These are phyloP conservation scores for Automeris io DNA, from an alignment of 2,888 invertebrate species.

Conservation along the genomic window DNA sequence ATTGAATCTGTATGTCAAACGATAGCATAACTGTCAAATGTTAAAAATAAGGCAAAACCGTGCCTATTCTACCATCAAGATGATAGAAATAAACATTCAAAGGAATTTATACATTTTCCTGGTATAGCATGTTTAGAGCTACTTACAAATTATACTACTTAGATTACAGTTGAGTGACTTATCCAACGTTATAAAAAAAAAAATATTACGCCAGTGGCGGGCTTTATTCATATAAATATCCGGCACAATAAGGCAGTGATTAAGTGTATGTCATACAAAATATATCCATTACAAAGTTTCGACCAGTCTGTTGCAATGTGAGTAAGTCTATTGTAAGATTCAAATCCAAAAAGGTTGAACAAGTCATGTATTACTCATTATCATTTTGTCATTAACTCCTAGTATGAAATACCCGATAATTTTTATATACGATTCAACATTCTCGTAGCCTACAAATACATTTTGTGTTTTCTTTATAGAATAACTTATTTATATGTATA, in stretches of 20 bases:
- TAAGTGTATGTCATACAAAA: conserved; percentile 74
- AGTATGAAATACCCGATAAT: conserved; percentile 63
- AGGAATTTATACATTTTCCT: background rate
- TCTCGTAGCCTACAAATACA: conserved; percentile 74
- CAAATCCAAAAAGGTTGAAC: conserved; percentile 75
- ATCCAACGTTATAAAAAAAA: conserved; percentile 13
- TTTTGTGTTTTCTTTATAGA: conserved; percentile 67
- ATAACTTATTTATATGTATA: conserved; percentile 70
- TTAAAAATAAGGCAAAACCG: no score
- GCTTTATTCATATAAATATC: conserved; percentile 48
- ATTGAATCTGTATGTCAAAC: no score
- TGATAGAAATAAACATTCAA: background rate
- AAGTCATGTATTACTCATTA: conserved; percentile 48
- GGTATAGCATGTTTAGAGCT: background rate
- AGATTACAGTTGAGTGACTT: background rate
- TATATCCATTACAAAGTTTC: conserved; percentile 70
- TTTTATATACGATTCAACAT: conserved; percentile 69
- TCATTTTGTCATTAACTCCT: conserved; percentile 54
- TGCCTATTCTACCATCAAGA: no score
- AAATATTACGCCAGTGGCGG: conserved; percentile 35
- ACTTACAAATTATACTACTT: background rate
- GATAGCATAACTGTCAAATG: no score
- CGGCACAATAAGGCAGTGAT: conserved; percentile 76
- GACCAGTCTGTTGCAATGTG: conserved; percentile 74
- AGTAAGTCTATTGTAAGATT: conserved; percentile 72